Percentiles rank a stretch among this genome's conserved stretches.
Evolutionary conservation across 2,888 invertebrate species (phyloP).

Genomic region (Chymomyza caudatula): DNA sequence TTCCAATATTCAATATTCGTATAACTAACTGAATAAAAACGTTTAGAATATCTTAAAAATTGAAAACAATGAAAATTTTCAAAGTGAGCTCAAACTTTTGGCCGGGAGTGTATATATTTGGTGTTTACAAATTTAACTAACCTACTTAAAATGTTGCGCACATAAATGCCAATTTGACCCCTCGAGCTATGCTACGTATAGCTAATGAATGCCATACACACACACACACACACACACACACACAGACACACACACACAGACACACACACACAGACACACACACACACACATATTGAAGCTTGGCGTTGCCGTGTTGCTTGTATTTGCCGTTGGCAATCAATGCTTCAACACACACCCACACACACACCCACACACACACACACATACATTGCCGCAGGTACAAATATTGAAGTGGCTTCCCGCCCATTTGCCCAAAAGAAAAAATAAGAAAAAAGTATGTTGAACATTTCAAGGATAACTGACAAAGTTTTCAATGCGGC

Average conservation of each 20-base stretch:
- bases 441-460: not conserved
- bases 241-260: slow-evolving; percentile 1
- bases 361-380: slow-evolving; percentile 26
- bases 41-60: too few relatives aligned
- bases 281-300: slow-evolving; percentile 4
- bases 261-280: not conserved
- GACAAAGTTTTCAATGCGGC: not conserved
- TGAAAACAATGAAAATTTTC: too few relatives aligned
- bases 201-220: not conserved
- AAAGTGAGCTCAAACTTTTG: too few relatives aligned
- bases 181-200: not conserved
- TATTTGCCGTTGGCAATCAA: slow-evolving; percentile 41
- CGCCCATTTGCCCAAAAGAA: not conserved
- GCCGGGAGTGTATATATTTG: not conserved
- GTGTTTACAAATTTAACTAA: not conserved
- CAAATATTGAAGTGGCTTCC: not conserved
- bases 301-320: not conserved
- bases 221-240: slow-evolving; percentile 14
- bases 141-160: not conserved
- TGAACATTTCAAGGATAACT: slow-evolving; percentile 4
- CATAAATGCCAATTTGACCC: not conserved
- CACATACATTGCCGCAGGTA: slow-evolving; percentile 19
- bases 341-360: slow-evolving; percentile 23
- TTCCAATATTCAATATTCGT: too few relatives aligned
- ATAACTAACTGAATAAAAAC: too few relatives aligned